Percentiles rank a stretch among this genome's conserved stretches.
phyloP scores from a whole-genome alignment of 2,888 invertebrate genomes.

The Chrysolina oricalcia region DNA sequence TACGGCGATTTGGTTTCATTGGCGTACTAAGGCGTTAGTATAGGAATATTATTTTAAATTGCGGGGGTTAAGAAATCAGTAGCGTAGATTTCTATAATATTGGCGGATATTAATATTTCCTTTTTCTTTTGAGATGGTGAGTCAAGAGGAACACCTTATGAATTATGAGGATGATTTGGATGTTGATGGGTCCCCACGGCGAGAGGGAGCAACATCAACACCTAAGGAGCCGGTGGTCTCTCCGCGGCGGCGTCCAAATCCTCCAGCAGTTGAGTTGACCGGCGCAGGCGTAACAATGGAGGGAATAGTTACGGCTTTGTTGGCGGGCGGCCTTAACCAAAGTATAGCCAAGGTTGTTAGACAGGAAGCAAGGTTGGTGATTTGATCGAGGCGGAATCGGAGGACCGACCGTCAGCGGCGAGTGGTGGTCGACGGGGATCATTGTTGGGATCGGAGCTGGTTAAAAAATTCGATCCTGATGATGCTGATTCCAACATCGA shows the following conservation, averaged over 20 bases:
- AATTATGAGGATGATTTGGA: neutral
- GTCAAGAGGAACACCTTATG: neutral
- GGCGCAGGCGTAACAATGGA: neutral
- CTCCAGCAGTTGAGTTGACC: neutral
- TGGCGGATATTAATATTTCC: no score
- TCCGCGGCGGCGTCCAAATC: neutral
- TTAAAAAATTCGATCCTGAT: constrained; percentile 52
- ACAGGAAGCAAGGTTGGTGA: neutral
- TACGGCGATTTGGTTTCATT: no score
- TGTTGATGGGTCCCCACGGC: neutral
- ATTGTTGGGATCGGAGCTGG: constrained; percentile 21
- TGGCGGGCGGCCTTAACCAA: neutral
- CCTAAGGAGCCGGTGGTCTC: neutral
- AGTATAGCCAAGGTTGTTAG: neutral
- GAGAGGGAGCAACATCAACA: constrained; percentile 1
- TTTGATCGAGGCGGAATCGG: neutral
- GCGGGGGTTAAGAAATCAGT: no score
- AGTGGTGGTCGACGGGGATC: neutral
- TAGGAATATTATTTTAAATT: no score
- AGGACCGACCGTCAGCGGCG: no score
- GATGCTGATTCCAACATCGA: constrained; percentile 45
- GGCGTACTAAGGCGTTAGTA: no score
- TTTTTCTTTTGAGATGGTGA: neutral
- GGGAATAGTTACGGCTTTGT: neutral
- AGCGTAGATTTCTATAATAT: no score